Conservation (phyloP, 2,888 invertebrate species). For the Malthinus flaveolus region DNA sequence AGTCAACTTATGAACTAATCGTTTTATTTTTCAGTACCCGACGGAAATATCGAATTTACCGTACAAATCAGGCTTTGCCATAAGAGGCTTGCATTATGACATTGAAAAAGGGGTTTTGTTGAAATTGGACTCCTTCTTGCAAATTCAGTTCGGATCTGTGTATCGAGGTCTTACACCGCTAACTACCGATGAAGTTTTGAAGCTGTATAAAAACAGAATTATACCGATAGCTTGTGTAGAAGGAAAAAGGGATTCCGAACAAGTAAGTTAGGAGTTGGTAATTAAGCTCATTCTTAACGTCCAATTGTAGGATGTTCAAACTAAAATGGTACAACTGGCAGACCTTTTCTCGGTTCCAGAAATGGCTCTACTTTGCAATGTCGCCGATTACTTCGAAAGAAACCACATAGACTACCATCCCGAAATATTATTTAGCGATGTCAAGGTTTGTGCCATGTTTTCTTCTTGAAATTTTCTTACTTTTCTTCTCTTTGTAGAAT, state of each 20-base stretch:
- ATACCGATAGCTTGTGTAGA: constrained; percentile 89
- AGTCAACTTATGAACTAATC: not conserved
- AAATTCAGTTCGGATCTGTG: constrained; percentile 94
- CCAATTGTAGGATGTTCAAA: constrained; percentile 58
- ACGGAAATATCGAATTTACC: constrained; percentile 77
- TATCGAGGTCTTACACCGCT: constrained; percentile 84
- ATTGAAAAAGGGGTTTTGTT: constrained; percentile 91
- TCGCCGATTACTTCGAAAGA: constrained; percentile 88
- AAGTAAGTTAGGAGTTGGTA: constrained; percentile 56
- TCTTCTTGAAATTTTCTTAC: constrained; percentile 17
- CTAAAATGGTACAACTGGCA: constrained; percentile 91
- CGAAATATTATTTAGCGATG: constrained; percentile 79
- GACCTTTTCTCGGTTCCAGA: constrained; percentile 97
- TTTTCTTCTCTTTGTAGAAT: too few species aligned
- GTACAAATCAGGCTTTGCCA: constrained; percentile 92
- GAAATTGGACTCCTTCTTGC: constrained; percentile 94
- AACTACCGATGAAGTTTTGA: constrained; percentile 80
- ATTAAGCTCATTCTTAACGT: too few species aligned
- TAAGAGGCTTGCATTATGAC: constrained; percentile 97
- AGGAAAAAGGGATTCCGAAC: constrained; percentile 71
- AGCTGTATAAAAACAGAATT: constrained; percentile 82
- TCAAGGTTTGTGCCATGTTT: constrained; percentile 27
- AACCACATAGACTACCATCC: constrained; percentile 93
- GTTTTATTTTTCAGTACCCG: constrained; percentile 74
- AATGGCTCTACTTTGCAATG: constrained; percentile 90